A percentile compares a stretch with the other conserved stretches of the same genome.
These are phyloP conservation scores for Lepidonotus clava DNA, from an alignment of 2,888 invertebrate genomes.

Conservation along the genomic window DNA sequence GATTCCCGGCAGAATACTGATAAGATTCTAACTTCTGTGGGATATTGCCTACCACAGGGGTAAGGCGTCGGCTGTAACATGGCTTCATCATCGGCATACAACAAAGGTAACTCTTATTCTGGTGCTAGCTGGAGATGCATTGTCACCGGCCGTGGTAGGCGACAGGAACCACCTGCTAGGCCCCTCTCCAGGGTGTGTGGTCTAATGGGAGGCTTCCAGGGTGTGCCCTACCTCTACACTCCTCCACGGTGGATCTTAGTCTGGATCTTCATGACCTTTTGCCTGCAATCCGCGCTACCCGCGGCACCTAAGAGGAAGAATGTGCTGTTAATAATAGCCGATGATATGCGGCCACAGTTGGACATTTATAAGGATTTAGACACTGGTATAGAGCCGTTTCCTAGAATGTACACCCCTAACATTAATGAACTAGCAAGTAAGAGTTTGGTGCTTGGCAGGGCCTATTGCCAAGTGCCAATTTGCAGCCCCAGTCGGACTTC, in stretches of 20 bases:
- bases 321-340: conserved; percentile 60
- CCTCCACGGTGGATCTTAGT: conserved; percentile 10
- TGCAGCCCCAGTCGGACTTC: conserved; percentile 67
- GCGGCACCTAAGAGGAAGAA: conserved; percentile 34
- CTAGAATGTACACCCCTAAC: conserved; percentile 65
- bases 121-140: not conserved
- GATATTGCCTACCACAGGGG: not conserved
- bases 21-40: not conserved
- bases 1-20: not conserved
- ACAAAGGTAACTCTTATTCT: not conserved
- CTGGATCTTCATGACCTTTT: not conserved
- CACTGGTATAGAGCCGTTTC: conserved; percentile 61
- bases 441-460: conserved; percentile 63
- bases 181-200: not conserved
- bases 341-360: conserved; percentile 64
- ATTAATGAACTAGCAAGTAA: conserved; percentile 63
- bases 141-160: not conserved
- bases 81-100: not conserved
- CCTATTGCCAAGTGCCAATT: conserved; percentile 64
- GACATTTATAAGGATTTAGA: conserved; percentile 61
- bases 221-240: not conserved
- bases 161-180: not conserved
- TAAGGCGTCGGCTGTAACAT: not conserved
- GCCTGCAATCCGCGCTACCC: not conserved
- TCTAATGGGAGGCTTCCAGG: not conserved